Evolutionary conservation across 2,797 vertebrate species (phyloP).

Genomic region (Spea hammondii): DNA sequence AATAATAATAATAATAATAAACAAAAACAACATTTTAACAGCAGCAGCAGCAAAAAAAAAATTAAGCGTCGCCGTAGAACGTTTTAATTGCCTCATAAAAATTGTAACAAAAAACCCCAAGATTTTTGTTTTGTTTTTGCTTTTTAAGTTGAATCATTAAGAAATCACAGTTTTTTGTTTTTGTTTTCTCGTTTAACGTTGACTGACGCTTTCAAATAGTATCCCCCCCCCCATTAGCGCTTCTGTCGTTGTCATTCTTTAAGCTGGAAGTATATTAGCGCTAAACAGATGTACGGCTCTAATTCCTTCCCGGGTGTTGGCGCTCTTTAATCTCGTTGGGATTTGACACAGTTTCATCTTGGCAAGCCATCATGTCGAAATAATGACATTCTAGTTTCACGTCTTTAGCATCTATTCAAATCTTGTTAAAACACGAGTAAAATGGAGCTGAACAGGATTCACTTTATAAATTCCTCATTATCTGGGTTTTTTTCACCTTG

Average conservation of each 20-base stretch:
- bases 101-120: too few relatives aligned
- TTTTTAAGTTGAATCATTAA: background rate
- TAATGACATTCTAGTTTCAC: slow-evolving; percentile 46
- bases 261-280: slow-evolving; percentile 43
- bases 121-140: background rate
- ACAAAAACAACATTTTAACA: too few relatives aligned
- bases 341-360: slow-evolving; percentile 49
- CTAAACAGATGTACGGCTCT: slow-evolving; percentile 47
- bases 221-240: slow-evolving; percentile 32
- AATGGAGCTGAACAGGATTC: slow-evolving; percentile 45
- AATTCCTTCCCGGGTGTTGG: slow-evolving; percentile 43
- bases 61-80: background rate
- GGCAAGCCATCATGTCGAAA: slow-evolving; percentile 42
- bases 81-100: too few relatives aligned
- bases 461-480: slow-evolving; percentile 46
- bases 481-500: slow-evolving; percentile 30
- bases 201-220: slow-evolving; percentile 34
- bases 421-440: slow-evolving; percentile 51
- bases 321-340: slow-evolving; percentile 44
- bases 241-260: slow-evolving; percentile 40
- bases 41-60: too few relatives aligned
- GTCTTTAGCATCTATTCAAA: slow-evolving; percentile 52
- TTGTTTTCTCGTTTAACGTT: background rate
- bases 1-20: too few relatives aligned
- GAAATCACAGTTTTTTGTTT: background rate